Base-by-base conservation (phyloP, 1,140 invertebrate genomes). In the Drosophila gunungcola region DNA sequence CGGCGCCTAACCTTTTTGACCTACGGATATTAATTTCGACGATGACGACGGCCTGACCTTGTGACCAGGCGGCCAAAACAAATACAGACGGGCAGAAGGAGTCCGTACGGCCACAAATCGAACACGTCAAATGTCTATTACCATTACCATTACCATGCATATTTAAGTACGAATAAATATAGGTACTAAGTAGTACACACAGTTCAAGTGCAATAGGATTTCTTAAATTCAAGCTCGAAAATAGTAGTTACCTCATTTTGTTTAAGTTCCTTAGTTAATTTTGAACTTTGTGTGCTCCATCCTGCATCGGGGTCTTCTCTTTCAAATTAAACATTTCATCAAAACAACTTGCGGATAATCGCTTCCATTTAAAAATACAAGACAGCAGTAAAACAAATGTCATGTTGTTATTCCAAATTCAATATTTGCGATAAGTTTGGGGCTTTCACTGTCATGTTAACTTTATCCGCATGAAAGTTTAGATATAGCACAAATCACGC, bases 41-140 rank as follows among this genome's bases (percentile, higher is more conserved):
- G 58, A 75, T 73, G 43, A 43, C 60, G 58, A 32, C 7, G 29
- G 52, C 13, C 72, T 76, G 73, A 76, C 73, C 73, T 76, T 76
- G 73, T 42, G 53, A 39, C 61, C 54, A 45, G 65, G 49, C 49
- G 67, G 52, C 52, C 68, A 75, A 75, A 75, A 49, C 38, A 64
- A 53, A 67, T 21, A 46, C 32, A 58, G 45, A 75, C 60, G 27
- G 46, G n/a, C 13, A 16, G 9, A 73, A 75, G 49, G 38, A 73
- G 36, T 48, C 48, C 21, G 45, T n/a, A 41, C 51, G 48, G 49
- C 21, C 49, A 65, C 41, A 13, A 75, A 51, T 58, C 41, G 62
- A 75, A 76, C 72, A 76, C 73, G 73, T 67, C 27, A 76, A 53
- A 76, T 41, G 46, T 76, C 73, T 53, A 76, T 67, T 67, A 76